These are phyloP conservation scores for Euura saliciscinereae DNA, from an alignment of 1,140 invertebrate species.

Conservation along the genomic window DNA sequence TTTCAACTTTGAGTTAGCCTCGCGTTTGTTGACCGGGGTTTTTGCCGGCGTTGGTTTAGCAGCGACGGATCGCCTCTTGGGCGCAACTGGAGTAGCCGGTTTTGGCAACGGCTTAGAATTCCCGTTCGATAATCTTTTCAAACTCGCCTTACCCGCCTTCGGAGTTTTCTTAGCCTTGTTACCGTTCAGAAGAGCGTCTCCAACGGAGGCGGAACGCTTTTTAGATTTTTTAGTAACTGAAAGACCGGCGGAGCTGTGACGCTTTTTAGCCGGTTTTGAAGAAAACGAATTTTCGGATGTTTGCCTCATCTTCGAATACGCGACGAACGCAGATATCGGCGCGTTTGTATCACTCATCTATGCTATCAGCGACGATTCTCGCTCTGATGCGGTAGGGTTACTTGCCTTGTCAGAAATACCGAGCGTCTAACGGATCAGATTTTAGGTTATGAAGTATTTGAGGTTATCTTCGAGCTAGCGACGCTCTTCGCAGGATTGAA, in stretches of 20 bases:
- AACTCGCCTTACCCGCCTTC: not conserved
- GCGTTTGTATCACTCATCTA: not conserved
- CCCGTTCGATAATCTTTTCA: not conserved
- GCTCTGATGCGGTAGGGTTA: too few species aligned
- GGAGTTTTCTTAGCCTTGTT: not conserved
- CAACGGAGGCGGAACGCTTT: not conserved
- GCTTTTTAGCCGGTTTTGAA: conserved; percentile 3
- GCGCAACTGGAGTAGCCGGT: not conserved
- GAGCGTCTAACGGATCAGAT: too few species aligned
- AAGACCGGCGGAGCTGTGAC: not conserved
- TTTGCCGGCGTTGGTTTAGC: not conserved
- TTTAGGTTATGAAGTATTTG: too few species aligned
- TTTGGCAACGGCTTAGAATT: not conserved
- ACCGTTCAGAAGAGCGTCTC: not conserved
- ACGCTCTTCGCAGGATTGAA: too few species aligned
- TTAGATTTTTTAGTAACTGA: not conserved
- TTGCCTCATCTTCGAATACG: not conserved
- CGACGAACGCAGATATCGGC: not conserved
- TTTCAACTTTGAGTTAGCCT: not conserved
- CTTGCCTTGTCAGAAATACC: too few species aligned
- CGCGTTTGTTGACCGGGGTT: not conserved
- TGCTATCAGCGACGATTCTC: too few species aligned
- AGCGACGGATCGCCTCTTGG: not conserved
- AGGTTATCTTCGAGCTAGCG: too few species aligned
- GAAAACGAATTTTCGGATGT: not conserved